Conservation (phyloP, 2,888 invertebrate species). For the Hemithea aestivaria region DNA sequence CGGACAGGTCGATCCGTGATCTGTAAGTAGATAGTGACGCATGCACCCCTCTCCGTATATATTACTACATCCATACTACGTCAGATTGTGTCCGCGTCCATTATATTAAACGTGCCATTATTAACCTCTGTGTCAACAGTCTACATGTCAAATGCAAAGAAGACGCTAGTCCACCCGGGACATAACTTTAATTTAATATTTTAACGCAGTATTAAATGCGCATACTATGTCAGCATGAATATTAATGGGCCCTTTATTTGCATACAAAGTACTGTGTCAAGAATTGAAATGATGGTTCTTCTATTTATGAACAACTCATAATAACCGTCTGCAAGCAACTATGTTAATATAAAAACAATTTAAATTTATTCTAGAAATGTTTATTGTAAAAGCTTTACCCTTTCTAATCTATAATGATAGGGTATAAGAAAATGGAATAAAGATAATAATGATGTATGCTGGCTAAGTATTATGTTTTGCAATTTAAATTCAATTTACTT, state of each 20-base stretch:
- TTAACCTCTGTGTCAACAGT: slow-evolving; percentile 10
- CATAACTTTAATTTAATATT: slow-evolving; percentile 10
- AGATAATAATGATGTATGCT: no score
- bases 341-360: no score
- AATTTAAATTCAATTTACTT: slow-evolving; percentile 8
- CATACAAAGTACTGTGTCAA: slow-evolving; percentile 40
- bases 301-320: slow-evolving; percentile 4
- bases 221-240: slow-evolving; percentile 25
- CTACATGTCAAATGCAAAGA: slow-evolving; percentile 6
- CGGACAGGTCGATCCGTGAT: no score
- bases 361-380: no score
- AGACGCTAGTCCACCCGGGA: background rate
- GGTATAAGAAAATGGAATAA: no score
- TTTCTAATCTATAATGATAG: no score
- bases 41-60: no score
- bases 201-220: slow-evolving; percentile 11
- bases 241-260: slow-evolving; percentile 37
- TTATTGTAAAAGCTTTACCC: no score
- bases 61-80: no score
- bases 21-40: no score
- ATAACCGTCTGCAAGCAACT: no score
- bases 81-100: background rate
- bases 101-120: slow-evolving; percentile 7
- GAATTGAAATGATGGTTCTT: slow-evolving; percentile 31
- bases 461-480: no score